phyloP scores from a whole-genome alignment of 2,113 vertebrate genomes.

The Sylvicapra grimmia region DNA sequence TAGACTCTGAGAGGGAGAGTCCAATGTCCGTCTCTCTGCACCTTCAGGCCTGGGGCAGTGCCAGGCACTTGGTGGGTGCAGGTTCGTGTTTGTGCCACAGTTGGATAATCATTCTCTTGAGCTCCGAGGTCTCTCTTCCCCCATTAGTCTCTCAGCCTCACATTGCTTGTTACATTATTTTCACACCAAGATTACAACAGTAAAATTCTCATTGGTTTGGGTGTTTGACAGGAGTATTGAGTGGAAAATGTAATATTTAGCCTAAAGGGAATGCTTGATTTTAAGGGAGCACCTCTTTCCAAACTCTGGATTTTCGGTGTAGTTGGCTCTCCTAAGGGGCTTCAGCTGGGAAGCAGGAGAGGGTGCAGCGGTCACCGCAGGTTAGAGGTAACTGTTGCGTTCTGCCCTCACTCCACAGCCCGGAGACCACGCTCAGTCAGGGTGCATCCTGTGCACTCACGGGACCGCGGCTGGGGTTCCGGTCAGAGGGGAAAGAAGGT shows the following conservation, averaged over 20 bases:
- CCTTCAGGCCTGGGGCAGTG: neutral
- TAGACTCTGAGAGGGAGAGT: neutral
- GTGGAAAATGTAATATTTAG: neutral
- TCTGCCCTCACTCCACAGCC: neutral
- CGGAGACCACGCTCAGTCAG: neutral
- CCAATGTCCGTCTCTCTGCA: neutral
- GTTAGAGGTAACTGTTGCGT: neutral
- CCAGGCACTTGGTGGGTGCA: too few species aligned
- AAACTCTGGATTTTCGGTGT: neutral
- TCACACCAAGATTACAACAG: neutral
- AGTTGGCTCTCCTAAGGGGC: neutral
- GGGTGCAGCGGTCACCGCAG: accelerated
- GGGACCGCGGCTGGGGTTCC: neutral
- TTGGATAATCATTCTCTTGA: neutral
- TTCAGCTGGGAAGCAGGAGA: neutral
- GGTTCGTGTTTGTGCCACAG: neutral
- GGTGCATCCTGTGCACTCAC: accelerated
- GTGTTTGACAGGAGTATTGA: neutral
- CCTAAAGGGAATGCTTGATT: neutral
- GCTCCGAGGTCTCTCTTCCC: neutral
- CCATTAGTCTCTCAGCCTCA: neutral
- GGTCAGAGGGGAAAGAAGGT: neutral
- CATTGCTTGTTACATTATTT: neutral
- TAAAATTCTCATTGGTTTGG: neutral
- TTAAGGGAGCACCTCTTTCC: neutral